phyloP scores from a whole-genome alignment of 2,888 invertebrate genomes.

The Patella caerulea region DNA sequence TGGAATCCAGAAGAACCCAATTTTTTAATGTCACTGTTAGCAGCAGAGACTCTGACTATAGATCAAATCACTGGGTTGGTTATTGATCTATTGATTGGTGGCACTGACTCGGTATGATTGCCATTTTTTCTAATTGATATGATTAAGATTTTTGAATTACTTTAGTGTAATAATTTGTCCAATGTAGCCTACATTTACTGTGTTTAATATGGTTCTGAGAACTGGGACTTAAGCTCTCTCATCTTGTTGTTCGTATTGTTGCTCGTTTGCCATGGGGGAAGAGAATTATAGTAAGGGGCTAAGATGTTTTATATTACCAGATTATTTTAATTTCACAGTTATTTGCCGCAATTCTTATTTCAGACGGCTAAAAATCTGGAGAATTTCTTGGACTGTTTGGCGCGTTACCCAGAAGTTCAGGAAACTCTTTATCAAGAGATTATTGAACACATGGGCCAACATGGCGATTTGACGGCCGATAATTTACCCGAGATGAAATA shows the following conservation, averaged over 20 bases:
- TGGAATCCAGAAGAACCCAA: slow-evolving; percentile 34
- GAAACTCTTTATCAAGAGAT: slow-evolving; percentile 46
- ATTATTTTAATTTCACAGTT: too few relatives aligned
- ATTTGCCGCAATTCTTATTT: slow-evolving; percentile 11
- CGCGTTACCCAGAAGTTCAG: slow-evolving; percentile 47
- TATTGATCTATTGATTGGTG: slow-evolving; percentile 32
- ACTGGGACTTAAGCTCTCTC: too few relatives aligned
- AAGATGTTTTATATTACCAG: too few relatives aligned
- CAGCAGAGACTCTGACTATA: slow-evolving; percentile 23
- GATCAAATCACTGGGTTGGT: slow-evolving; percentile 22
- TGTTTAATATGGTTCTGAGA: too few relatives aligned
- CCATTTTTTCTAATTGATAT: too few relatives aligned
- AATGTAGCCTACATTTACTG: too few relatives aligned
- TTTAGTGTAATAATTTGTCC: too few relatives aligned
- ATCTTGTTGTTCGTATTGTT: too few relatives aligned
- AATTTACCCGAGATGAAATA: slow-evolving; percentile 47
- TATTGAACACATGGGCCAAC: slow-evolving; percentile 31
- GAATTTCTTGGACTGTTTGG: slow-evolving; percentile 54
- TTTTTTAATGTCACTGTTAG: slow-evolving; percentile 34
- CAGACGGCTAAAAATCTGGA: slow-evolving; percentile 52
- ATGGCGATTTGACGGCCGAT: slow-evolving; percentile 40
- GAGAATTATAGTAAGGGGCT: too few relatives aligned
- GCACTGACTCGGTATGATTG: slow-evolving; percentile 38
- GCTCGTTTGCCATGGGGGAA: too few relatives aligned
- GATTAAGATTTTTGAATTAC: too few relatives aligned